These are phyloP conservation scores for Calliopum simillimum DNA, from an alignment of 2,888 invertebrate species.

Conservation along the genomic window DNA sequence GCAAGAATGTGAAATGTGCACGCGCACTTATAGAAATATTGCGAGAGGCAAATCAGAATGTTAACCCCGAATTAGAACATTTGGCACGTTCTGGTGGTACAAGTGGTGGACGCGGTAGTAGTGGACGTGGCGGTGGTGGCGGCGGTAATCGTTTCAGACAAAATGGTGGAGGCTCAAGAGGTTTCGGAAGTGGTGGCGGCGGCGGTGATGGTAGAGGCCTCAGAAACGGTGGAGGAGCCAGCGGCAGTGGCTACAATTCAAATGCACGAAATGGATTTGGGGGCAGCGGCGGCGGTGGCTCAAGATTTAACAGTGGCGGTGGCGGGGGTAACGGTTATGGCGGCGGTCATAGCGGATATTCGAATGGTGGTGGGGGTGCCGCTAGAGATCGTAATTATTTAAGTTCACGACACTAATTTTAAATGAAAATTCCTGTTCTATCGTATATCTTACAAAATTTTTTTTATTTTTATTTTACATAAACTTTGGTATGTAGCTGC, in stretches of 20 bases:
- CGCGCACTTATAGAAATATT: conserved; percentile 88
- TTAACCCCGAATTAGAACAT: conserved; percentile 86
- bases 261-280: conserved; percentile 23
- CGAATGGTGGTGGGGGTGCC: conserved; percentile 37
- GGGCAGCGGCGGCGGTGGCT: conserved; percentile 33
- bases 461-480: conserved; percentile 9
- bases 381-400: conserved; percentile 49
- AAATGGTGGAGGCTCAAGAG: conserved; percentile 40
- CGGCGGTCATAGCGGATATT: conserved; percentile 32
- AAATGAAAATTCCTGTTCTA: conserved; percentile 7
- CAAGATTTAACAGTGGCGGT: conserved; percentile 35
- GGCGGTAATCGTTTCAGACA: conserved; percentile 38
- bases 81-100: conserved; percentile 74
- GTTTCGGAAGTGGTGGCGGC: conserved; percentile 45
- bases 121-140: conserved; percentile 46
- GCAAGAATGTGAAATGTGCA: conserved; percentile 86
- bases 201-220: conserved; percentile 38
- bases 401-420: conserved; percentile 39
- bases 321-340: conserved; percentile 37
- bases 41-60: conserved; percentile 88
- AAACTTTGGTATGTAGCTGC: conserved; percentile 6
- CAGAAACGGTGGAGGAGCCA: conserved; percentile 40
- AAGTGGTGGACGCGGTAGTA: conserved; percentile 66
- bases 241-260: conserved; percentile 39
- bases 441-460: not conserved